Conservation (phyloP, 2,113 vertebrate genomes). For the Peromyscus polionotus region DNA sequence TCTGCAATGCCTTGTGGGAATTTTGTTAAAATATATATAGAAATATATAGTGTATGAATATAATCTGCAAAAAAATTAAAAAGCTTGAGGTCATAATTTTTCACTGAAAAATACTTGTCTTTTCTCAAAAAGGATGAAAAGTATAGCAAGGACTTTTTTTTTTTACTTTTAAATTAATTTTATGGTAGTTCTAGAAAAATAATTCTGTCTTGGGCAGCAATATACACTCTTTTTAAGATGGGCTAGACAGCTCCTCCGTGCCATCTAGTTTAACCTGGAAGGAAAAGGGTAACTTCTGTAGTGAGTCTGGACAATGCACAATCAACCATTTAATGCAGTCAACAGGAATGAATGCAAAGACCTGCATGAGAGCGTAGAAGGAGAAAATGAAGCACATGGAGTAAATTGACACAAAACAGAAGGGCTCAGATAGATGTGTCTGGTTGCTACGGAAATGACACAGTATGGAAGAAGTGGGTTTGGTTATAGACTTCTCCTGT, state of each 20-base stretch:
- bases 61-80: constrained; percentile 8
- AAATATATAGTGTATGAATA: constrained; percentile 1
- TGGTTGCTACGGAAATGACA: background rate
- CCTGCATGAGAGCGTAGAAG: background rate
- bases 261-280: background rate
- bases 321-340: background rate
- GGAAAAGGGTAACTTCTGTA: constrained; percentile 9
- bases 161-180: constrained; percentile 22
- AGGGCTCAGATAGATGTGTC: constrained; percentile 29
- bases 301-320: background rate
- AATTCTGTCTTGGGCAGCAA: background rate
- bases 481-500: background rate
- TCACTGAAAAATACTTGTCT: constrained; percentile 20
- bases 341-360: background rate
- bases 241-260: background rate
- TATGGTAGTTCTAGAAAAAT: background rate
- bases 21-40: constrained; percentile 28
- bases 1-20: background rate
- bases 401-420: constrained; percentile 3
- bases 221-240: background rate
- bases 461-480: background rate
- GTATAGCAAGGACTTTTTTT: background rate
- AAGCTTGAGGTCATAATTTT: background rate
- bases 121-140: constrained; percentile 13
- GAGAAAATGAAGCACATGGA: background rate